phyloP scores from a whole-genome alignment of 2,888 invertebrate genomes.

The Diaphora mendica region DNA sequence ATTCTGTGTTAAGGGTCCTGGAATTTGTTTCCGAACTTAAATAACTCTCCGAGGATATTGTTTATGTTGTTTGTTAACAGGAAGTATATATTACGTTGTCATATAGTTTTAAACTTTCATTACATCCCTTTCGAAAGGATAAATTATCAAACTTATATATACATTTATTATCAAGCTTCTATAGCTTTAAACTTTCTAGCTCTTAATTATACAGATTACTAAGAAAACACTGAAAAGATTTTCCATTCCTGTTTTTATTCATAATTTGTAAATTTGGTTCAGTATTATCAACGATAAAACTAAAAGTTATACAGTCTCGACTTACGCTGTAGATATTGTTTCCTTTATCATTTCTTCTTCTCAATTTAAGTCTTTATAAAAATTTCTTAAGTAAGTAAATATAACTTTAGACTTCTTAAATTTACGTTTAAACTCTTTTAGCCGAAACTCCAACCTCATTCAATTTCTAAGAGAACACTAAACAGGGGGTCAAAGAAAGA shows the following conservation, averaged over 20 bases:
- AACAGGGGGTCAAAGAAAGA: not conserved
- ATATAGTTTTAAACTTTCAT: not conserved
- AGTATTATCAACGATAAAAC: too few species aligned
- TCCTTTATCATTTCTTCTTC: not conserved
- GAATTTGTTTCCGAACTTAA: conserved; percentile 15
- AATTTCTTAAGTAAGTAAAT: not conserved
- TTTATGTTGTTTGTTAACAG: not conserved
- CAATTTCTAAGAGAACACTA: not conserved
- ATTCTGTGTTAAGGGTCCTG: conserved; percentile 16
- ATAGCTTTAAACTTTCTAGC: too few species aligned
- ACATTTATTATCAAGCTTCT: too few species aligned
- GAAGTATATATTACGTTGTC: not conserved
- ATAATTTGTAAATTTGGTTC: not conserved
- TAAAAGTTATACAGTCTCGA: not conserved
- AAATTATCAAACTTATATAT: not conserved
- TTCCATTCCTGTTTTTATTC: not conserved
- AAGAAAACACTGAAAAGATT: too few species aligned
- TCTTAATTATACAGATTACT: not conserved
- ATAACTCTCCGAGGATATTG: not conserved
- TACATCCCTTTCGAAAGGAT: not conserved
- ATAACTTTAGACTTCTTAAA: not conserved
- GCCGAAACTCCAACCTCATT: not conserved
- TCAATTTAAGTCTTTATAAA: not conserved
- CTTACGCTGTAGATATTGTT: not conserved
- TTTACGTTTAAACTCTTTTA: not conserved